These are phyloP conservation scores for Acronicta alni DNA, from an alignment of 2,888 invertebrate species.

Conservation along the genomic window DNA sequence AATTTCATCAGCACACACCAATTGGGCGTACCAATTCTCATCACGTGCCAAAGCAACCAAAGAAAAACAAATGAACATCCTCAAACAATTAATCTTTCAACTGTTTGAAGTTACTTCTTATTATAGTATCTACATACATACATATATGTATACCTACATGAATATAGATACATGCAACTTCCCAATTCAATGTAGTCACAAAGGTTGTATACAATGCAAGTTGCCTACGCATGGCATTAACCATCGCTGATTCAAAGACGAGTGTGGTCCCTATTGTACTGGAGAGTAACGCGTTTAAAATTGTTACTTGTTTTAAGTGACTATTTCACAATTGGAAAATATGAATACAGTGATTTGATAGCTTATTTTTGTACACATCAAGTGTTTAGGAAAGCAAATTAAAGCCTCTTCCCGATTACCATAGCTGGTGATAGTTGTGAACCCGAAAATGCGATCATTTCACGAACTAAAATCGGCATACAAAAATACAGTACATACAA, in stretches of 20 bases:
- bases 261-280: slow-evolving; percentile 33
- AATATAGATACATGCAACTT: slow-evolving; percentile 13
- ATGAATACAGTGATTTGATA: neutral
- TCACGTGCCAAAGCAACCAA: neutral
- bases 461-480: no score
- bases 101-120: slow-evolving; percentile 3
- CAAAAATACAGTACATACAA: no score
- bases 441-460: no score
- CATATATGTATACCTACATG: no score
- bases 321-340: neutral
- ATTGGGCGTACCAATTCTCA: neutral
- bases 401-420: no score
- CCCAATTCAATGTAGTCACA: slow-evolving; percentile 22
- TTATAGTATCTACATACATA: neutral
- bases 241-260: slow-evolving; percentile 31
- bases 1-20: neutral
- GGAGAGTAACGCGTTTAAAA: slow-evolving; percentile 2
- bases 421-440: no score
- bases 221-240: slow-evolving; percentile 36
- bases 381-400: no score
- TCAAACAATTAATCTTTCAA: slow-evolving; percentile 29
- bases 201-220: slow-evolving; percentile 25
- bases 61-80: slow-evolving; percentile 5
- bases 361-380: no score
- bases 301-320: neutral